Evolutionary conservation across 2,113 vertebrate genomes (phyloP).

Genomic region (Recurvirostra avosetta): DNA sequence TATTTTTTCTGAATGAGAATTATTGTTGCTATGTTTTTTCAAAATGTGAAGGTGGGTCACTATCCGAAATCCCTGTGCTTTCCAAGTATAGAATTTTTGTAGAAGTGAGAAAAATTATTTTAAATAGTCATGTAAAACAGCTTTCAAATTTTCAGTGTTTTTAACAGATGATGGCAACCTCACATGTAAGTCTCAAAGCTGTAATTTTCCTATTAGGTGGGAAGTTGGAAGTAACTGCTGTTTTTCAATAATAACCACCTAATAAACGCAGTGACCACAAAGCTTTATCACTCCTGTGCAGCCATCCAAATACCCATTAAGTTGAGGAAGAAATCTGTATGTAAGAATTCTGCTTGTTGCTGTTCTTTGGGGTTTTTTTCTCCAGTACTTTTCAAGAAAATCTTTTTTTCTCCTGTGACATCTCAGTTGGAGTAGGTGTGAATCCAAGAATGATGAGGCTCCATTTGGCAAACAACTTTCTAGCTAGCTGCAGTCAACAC

Average conservation of each 20-base stretch:
- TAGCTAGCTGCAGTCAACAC: neutral
- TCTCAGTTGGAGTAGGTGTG: neutral
- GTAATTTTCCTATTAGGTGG: neutral
- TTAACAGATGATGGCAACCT: neutral
- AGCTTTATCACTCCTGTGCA: neutral
- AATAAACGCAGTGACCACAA: neutral
- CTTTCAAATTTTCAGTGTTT: neutral
- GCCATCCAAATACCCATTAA: neutral
- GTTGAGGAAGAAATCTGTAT: neutral
- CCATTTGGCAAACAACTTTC: neutral
- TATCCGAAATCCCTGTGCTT: neutral
- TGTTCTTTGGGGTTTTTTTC: neutral
- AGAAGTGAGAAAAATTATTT: neutral
- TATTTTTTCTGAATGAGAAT: neutral
- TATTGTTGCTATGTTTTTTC: neutral
- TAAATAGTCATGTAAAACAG: neutral
- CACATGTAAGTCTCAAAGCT: neutral
- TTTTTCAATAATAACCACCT: neutral
- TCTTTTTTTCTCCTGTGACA: neutral
- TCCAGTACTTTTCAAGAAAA: neutral
- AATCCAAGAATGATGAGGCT: neutral
- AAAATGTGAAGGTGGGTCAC: neutral
- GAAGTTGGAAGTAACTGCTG: neutral
- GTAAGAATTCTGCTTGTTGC: neutral
- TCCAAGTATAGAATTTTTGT: neutral